Conservation (phyloP, 2,888 invertebrate genomes). For the Scaptodrosophila latifasciaeformis region DNA sequence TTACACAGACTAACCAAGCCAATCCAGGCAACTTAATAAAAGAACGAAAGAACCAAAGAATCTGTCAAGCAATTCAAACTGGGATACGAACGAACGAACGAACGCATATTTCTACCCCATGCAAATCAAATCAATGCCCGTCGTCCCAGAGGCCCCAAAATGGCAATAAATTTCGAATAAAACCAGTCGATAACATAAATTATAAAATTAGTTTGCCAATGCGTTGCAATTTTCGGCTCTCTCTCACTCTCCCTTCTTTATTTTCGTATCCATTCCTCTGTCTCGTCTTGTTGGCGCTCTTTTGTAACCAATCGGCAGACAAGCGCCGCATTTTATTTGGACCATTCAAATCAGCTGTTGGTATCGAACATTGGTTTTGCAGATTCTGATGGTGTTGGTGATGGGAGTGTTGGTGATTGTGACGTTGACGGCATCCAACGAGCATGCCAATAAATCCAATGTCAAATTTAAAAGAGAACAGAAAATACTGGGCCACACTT, state of each 20-base stretch:
- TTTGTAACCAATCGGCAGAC: too few relatives aligned
- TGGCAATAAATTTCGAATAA: constrained; percentile 35
- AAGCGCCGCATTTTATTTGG: constrained; percentile 13
- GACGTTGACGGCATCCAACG: too few relatives aligned
- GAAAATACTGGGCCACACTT: constrained; percentile 11
- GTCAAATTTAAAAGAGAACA: constrained; percentile 15
- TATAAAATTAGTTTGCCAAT: constrained; percentile 54
- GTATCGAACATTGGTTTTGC: too few relatives aligned
- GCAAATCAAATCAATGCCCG: constrained; percentile 32
- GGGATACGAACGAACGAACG: too few relatives aligned
- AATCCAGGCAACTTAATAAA: constrained; percentile 11
- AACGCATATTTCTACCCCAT: constrained; percentile 8
- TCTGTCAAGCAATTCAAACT: too few relatives aligned
- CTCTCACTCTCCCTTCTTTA: too few relatives aligned
- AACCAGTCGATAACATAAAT: constrained; percentile 50
- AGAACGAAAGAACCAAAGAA: constrained; percentile 1
- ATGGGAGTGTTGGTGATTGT: too few relatives aligned
- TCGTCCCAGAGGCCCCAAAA: not conserved
- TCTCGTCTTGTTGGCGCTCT: too few relatives aligned
- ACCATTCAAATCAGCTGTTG: constrained; percentile 24
- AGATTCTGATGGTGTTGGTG: too few relatives aligned
- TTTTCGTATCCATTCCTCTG: too few relatives aligned
- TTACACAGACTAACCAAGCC: not conserved
- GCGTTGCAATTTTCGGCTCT: constrained; percentile 19
- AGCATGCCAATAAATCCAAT: constrained; percentile 28